Conservation (phyloP, 92 coral and sea anemone genomes). For the Ricordea florida region DNA sequence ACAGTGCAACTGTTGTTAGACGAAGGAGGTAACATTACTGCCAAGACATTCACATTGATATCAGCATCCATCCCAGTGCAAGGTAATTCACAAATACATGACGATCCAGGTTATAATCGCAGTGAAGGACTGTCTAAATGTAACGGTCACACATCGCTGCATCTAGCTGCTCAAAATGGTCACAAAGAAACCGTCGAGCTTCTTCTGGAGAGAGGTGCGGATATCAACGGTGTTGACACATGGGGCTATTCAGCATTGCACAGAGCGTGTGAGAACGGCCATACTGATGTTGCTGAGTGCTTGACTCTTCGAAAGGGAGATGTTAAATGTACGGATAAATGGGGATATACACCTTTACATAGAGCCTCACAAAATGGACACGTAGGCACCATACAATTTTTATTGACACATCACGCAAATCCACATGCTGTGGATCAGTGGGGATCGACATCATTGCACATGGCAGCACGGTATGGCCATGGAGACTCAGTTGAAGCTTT, state of each 20-base stretch:
- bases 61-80: no score
- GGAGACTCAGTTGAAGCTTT: conserved; percentile 54
- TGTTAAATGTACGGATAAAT: conserved; percentile 59
- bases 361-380: conserved; percentile 78
- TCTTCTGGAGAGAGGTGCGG: conserved; percentile 63
- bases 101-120: neutral
- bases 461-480: conserved; percentile 74
- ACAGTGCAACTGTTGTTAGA: conserved; percentile 49
- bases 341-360: conserved; percentile 75
- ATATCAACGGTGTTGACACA: conserved; percentile 52
- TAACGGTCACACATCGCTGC: conserved; percentile 66
- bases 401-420: conserved; percentile 52
- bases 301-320: conserved; percentile 39
- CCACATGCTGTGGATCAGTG: conserved; percentile 53
- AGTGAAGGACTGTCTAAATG: no score
- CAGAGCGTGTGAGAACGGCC: conserved; percentile 75
- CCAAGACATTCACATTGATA: conserved; percentile 32
- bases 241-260: conserved; percentile 76
- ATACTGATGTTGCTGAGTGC: conserved; percentile 36
- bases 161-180: conserved; percentile 76
- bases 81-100: no score
- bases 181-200: conserved; percentile 61
- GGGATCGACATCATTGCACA: conserved; percentile 63
- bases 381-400: conserved; percentile 31
- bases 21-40: conserved; percentile 50